These are phyloP conservation scores for Drosophila robusta DNA, from an alignment of 2,888 invertebrate species.

Conservation along the genomic window DNA sequence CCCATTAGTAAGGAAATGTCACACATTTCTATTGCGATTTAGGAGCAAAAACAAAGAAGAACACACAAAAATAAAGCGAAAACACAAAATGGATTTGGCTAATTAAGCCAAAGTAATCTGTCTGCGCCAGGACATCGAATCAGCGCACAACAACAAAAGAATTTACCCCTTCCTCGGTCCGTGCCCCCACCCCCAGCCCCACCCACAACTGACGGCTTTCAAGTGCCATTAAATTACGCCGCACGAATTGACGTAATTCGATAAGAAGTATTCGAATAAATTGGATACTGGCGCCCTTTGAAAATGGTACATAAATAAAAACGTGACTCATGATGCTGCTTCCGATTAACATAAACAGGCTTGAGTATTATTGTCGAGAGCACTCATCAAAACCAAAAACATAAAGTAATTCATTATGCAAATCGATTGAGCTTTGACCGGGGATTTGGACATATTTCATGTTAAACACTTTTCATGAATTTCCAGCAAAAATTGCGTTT, in stretches of 20 bases:
- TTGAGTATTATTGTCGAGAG: not conserved
- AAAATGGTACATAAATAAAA: constrained; percentile 11
- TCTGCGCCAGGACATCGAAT: not conserved
- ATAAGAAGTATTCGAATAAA: constrained; percentile 34
- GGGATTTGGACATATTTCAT: too few relatives aligned
- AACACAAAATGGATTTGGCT: constrained; percentile 27
- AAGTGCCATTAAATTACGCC: constrained; percentile 34
- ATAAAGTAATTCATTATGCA: too few relatives aligned
- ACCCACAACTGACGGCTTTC: constrained; percentile 1
- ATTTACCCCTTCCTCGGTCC: constrained; percentile 19
- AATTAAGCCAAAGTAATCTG: constrained; percentile 25
- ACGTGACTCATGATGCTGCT: constrained; percentile 5
- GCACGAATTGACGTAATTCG: constrained; percentile 21
- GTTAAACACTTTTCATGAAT: too few relatives aligned
- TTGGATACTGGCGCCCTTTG: constrained; percentile 14
- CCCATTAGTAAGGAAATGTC: not conserved
- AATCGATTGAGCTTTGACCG: too few relatives aligned
- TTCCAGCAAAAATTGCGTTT: too few relatives aligned
- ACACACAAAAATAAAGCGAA: not conserved
- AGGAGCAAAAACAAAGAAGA: not conserved
- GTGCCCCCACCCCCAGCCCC: too few relatives aligned
- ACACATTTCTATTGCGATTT: not conserved
- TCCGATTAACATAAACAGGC: not conserved
- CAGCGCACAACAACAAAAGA: not conserved
- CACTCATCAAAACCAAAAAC: not conserved